A percentile compares a stretch with the other conserved stretches of the same genome.
Evolutionary conservation across 2,797 vertebrate species (phyloP).

Genomic region (Hipposideros larvatus): DNA sequence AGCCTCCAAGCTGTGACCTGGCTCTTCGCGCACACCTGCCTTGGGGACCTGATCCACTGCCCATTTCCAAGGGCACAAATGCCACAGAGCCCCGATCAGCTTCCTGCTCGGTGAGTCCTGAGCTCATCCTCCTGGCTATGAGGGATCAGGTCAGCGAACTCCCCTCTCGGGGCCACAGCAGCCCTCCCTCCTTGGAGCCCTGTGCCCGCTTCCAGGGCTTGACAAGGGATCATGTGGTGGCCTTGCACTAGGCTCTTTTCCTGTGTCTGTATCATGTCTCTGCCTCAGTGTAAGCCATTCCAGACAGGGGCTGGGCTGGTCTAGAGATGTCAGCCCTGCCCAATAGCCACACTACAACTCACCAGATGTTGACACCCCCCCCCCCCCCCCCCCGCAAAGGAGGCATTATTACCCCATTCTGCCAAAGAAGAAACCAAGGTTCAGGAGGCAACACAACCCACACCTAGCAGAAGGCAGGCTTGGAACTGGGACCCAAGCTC

Average conservation of each 20-base stretch:
- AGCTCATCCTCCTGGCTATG: background rate
- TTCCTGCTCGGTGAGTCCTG: background rate
- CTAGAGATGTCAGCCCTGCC: background rate
- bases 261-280: background rate
- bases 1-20: background rate
- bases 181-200: background rate
- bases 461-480: background rate
- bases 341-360: background rate
- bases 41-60: background rate
- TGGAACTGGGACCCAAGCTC: background rate
- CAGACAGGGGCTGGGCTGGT: background rate
- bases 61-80: background rate
- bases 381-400: fast-evolving
- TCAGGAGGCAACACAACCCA: background rate
- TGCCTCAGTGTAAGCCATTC: background rate
- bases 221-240: background rate
- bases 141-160: background rate
- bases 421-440: background rate
- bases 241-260: background rate
- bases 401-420: background rate
- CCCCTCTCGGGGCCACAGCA: background rate
- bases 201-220: background rate
- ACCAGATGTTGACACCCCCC: background rate
- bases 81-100: background rate
- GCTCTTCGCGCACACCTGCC: background rate